Evolutionary conservation across 2,113 vertebrate genomes (phyloP).

Genomic region (Rhynchopsitta pachyrhyncha): DNA sequence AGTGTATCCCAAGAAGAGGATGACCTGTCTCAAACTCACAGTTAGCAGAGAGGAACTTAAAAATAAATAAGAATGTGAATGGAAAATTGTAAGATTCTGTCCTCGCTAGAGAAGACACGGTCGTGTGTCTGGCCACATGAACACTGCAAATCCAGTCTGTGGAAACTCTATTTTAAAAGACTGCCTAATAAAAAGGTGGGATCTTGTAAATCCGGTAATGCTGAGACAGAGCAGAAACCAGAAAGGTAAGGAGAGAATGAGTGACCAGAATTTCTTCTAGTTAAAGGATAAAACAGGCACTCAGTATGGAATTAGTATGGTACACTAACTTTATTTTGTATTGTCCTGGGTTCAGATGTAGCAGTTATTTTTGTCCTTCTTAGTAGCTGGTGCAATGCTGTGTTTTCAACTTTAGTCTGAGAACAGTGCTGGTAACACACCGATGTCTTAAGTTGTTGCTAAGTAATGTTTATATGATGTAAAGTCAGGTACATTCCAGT

Average conservation of each 20-base stretch:
- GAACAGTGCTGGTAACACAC: background rate
- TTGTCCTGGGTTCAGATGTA: background rate
- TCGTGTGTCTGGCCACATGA: background rate
- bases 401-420: background rate
- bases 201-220: conserved; percentile 17
- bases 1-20: background rate
- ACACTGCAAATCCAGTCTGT: background rate
- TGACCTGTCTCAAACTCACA: background rate
- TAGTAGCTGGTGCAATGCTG: background rate
- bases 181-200: background rate
- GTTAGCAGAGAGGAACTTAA: background rate
- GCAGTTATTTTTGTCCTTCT: background rate
- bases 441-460: background rate
- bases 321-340: background rate
- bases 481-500: background rate
- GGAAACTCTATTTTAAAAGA: conserved; percentile 1
- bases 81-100: background rate
- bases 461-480: background rate
- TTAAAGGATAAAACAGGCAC: background rate
- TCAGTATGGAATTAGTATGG: background rate
- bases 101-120: background rate
- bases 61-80: background rate
- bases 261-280: background rate
- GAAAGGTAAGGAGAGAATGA: background rate
- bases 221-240: background rate